phyloP scores from a whole-genome alignment of 2,113 vertebrate genomes.

The Neopipo cinnamomea region DNA sequence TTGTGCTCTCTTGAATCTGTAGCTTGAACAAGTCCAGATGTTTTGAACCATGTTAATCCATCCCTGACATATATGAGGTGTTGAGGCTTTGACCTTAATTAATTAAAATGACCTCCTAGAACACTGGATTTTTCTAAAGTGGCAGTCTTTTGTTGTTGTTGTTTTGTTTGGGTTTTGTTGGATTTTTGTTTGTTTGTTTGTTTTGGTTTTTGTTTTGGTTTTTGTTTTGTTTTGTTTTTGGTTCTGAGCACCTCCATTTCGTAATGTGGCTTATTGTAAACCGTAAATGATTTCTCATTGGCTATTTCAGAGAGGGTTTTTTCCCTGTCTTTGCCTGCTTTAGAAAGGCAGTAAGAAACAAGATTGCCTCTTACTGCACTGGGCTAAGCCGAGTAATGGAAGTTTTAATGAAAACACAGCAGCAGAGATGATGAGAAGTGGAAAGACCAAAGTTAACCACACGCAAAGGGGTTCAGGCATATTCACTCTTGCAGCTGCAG shows the following conservation, averaged over 20 bases:
- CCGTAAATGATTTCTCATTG: background rate
- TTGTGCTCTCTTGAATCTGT: background rate
- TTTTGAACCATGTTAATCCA: background rate
- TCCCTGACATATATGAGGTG: background rate
- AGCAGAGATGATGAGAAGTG: background rate
- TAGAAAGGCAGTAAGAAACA: slow-evolving; percentile 44
- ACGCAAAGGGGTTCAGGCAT: background rate
- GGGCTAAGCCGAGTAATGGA: background rate
- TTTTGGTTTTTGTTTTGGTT: too few relatives aligned
- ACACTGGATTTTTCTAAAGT: background rate
- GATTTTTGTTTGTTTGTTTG: too few relatives aligned
- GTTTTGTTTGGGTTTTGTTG: too few relatives aligned
- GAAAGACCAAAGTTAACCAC: slow-evolving; percentile 21
- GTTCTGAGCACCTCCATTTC: background rate
- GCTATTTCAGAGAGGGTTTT: background rate
- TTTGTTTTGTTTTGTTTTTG: background rate
- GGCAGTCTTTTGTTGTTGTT: background rate
- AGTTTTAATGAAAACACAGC: slow-evolving; percentile 42
- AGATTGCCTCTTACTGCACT: background rate
- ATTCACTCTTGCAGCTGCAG: background rate
- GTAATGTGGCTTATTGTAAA: slow-evolving; percentile 4
- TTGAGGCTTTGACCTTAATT: slow-evolving; percentile 5
- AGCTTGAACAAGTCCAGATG: slow-evolving; percentile 13
- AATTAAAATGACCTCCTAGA: slow-evolving; percentile 15
- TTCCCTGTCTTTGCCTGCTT: background rate